These are phyloP conservation scores for Marmota monax DNA, from an alignment of 2,113 vertebrate genomes.

Conservation along the genomic window DNA sequence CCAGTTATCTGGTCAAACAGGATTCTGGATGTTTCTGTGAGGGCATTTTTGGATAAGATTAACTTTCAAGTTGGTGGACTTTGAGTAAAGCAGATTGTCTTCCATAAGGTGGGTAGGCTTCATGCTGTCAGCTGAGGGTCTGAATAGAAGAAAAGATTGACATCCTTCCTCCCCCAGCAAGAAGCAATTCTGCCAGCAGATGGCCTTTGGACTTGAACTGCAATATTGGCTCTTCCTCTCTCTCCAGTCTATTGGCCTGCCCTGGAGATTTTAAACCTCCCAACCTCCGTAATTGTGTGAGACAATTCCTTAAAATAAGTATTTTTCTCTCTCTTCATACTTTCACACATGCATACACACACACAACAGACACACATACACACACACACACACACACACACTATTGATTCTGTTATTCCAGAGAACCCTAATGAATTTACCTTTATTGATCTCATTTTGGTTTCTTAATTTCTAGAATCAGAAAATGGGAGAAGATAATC, in stretches of 20 bases:
- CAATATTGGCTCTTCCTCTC: background rate
- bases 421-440: background rate
- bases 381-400: background rate
- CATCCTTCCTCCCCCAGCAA: background rate
- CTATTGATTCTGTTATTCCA: background rate
- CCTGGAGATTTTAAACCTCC: background rate
- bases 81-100: background rate
- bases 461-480: conserved; percentile 39
- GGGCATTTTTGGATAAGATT: background rate
- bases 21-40: background rate
- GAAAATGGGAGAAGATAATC: background rate
- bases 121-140: background rate
- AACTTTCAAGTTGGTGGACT: background rate
- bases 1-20: background rate
- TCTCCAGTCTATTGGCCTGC: background rate
- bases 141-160: background rate
- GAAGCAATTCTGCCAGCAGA: background rate
- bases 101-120: background rate
- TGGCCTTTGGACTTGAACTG: background rate
- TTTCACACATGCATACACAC: background rate
- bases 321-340: background rate
- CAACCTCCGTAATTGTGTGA: background rate
- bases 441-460: background rate
- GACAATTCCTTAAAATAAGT: background rate
- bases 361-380: too few relatives aligned